phyloP scores from a whole-genome alignment of 2,797 vertebrate species.

The Lagocephalus sceleratus region DNA sequence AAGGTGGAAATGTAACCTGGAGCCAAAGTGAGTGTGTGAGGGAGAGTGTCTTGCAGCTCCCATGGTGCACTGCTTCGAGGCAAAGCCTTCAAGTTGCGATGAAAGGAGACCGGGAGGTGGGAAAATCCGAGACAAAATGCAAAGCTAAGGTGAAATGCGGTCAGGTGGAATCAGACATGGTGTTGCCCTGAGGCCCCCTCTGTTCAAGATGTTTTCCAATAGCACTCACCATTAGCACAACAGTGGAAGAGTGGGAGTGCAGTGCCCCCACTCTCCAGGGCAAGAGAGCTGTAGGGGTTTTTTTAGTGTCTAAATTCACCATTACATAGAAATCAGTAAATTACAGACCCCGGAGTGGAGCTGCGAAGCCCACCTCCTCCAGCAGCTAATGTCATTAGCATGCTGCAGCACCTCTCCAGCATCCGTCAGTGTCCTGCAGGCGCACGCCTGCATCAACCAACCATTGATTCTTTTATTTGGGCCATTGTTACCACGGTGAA shows the following conservation, averaged over 20 bases:
- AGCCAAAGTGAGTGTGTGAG: conserved; percentile 8
- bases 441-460: not conserved
- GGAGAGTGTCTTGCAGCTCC: conserved; percentile 9
- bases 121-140: conserved; percentile 38
- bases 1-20: conserved; percentile 39
- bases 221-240: conserved; percentile 41
- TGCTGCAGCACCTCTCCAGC: not conserved
- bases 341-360: not conserved
- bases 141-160: conserved; percentile 51
- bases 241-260: not conserved
- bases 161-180: conserved; percentile 35
- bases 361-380: not conserved
- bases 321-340: no score
- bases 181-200: conserved; percentile 27
- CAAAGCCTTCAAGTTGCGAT: conserved; percentile 56
- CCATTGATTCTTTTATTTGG: conserved; percentile 7
- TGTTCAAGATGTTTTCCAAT: conserved; percentile 45
- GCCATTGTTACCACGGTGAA: conserved; percentile 12
- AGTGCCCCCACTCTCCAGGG: no score
- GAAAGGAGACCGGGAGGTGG: conserved; percentile 28
- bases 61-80: conserved; percentile 42
- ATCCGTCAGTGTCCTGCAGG: conserved; percentile 1
- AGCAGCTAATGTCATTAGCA: not conserved
- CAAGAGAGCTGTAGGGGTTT: not conserved
- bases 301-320: conserved; percentile 17